phyloP scores from a whole-genome alignment of 2,888 invertebrate species.

The Conchocele bisecta region DNA sequence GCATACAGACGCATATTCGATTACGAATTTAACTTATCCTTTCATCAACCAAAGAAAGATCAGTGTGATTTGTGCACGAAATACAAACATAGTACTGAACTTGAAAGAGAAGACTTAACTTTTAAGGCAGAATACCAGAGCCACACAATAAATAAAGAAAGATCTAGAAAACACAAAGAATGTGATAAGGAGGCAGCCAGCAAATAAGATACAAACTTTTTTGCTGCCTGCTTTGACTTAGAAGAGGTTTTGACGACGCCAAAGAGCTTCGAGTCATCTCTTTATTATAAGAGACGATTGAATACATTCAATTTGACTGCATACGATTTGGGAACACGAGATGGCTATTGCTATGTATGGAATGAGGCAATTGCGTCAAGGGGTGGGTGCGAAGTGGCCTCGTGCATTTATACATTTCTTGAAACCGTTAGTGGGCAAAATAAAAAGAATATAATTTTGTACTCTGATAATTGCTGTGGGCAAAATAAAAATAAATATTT shows the following conservation, averaged over 20 bases:
- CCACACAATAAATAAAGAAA: neutral
- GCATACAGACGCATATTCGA: constrained; percentile 44
- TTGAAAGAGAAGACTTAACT: neutral
- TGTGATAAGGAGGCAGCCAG: neutral
- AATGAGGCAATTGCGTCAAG: constrained; percentile 27
- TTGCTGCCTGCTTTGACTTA: constrained; percentile 37
- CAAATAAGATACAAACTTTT: neutral
- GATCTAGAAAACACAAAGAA: neutral
- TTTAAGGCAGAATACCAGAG: neutral
- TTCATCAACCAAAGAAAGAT: constrained; percentile 12
- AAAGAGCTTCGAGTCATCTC: constrained; percentile 18
- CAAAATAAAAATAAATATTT: constrained; percentile 46
- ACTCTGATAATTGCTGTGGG: constrained; percentile 39
- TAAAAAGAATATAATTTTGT: constrained; percentile 30
- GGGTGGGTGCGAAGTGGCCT: constrained; percentile 38
- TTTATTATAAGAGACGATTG: constrained; percentile 37
- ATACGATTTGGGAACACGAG: constrained; percentile 21
- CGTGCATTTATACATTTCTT: constrained; percentile 22
- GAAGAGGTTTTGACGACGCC: constrained; percentile 31
- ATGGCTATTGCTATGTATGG: constrained; percentile 37
- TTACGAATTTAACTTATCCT: constrained; percentile 43
- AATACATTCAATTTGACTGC: constrained; percentile 41
- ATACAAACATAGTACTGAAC: neutral
- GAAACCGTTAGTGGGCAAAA: constrained; percentile 4
- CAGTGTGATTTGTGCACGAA: constrained; percentile 7